Base-by-base conservation (phyloP, 2,113 vertebrate genomes). In the Lepisosteus osseus region DNA sequence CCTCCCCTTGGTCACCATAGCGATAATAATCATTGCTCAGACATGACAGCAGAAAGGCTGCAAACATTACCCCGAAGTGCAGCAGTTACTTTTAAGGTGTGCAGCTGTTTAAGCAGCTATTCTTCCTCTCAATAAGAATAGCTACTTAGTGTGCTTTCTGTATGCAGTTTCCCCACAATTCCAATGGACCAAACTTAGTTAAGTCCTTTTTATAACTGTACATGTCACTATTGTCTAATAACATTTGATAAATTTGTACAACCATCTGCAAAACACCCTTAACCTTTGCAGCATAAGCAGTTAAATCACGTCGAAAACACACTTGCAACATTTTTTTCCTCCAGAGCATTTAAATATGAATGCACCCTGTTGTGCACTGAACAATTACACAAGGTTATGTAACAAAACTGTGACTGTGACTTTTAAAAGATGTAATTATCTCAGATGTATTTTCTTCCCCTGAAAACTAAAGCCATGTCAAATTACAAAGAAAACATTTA, bases 1-100 rank as follows among this genome's bases (percentile, higher is more conserved):
- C 79, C 80, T 80, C 78, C 65, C 44, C 67, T 72, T 86, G 77
- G 85, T 93, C 93, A 76, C 85, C 89, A 91, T 87, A 80, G 90
- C 78, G 89, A 88, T 82, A 81, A 68, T 79, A 88, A 83, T 88
- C 84, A 85, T 68, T 80, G 70, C 62, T 74, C 65, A 73, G 78
- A 76, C 72, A 69, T 54, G 64, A 86, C 76, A 76, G 79, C 67
- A 44, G 67, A 81, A 81, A 76, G 69, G 54, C 61, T 61, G 74
- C 64, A 72, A 57, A 47, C 45, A 55, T 61, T 0, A 14, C 76
- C 77, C 72, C 70, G 63, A 67, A 57, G 54, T 43, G 9, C 6
- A 7, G 13, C 15, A 51, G 55, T 63, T 14, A 65, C n/a, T 13
- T 57, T 66, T 43, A 44, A 29, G 56, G 54, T 7, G 11, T 41